Evolutionary conservation across 53 echinoderm and acorn worm species (phyloP), one percentile per base, ranked within the genome.

Genomic region (Luidia sarsii): DNA sequence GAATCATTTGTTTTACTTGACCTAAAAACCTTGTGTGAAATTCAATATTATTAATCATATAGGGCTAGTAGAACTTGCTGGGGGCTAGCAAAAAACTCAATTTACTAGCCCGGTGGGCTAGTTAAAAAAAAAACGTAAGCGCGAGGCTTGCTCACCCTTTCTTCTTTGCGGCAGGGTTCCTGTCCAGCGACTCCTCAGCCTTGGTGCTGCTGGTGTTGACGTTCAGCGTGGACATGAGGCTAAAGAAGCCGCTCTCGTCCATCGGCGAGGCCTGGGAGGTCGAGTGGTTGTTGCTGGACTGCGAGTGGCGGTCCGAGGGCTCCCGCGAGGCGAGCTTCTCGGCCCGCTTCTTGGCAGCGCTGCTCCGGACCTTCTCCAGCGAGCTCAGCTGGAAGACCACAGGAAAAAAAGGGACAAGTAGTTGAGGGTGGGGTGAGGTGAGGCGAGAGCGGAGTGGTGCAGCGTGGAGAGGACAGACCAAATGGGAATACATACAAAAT

Each of bases 321-420:
- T 85, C 88, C 24, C 77, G 69, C 1, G 41, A 33, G 13, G 92
- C 89, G 69, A 83, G 73, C 48, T 92, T 95, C 87, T 81, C 69
- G 0, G 95, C 95, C 39, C 95, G 82, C 71, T 95, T 95, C 90
- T 92, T 95, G 34, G 92, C 92, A 3, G 95, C 95, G 55, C 95
- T 95, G 71, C 88, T 92, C 10, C 95, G 75, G n/a, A 95, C 87
- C 56, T 84, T 95, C 59, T 91, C 72, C 83, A 95, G 48, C 18
- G 89, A 95, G 20, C 72, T 68, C 80, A 83, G 36, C 69, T 81
- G 60, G 23, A 23, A 33, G n/a, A n/a, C n/a, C n/a, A n/a, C n/a
- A n/a, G n/a, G n/a, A n/a, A n/a, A n/a, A n/a, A n/a, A n/a, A n/a
- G n/a, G n/a, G n/a, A n/a, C n/a, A n/a, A n/a, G n/a, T n/a, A n/a